These are phyloP conservation scores for Coptotermes formosanus DNA, from an alignment of 1,140 invertebrate species.

Conservation along the genomic window DNA sequence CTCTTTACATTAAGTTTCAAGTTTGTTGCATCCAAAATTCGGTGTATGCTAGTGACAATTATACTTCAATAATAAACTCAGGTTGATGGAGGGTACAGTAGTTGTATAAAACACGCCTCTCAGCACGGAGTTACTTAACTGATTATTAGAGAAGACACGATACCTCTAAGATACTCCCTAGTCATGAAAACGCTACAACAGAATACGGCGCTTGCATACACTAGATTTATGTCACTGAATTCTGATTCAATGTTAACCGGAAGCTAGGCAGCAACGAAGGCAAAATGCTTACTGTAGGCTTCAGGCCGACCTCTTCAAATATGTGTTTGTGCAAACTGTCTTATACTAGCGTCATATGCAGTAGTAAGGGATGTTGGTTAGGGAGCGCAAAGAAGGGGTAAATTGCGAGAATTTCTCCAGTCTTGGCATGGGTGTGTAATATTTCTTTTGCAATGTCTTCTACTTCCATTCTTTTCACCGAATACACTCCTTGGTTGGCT, in stretches of 20 bases:
- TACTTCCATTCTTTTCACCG: slow-evolving; percentile 24
- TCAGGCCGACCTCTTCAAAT: neutral
- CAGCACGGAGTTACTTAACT: no score
- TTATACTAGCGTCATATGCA: neutral
- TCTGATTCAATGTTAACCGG: neutral
- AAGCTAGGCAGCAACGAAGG: neutral
- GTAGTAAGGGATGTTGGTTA: neutral
- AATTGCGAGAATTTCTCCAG: slow-evolving; percentile 4
- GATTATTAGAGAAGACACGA: no score
- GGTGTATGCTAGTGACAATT: no score
- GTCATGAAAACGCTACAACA: neutral
- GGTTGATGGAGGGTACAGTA: no score
- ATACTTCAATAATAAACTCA: no score
- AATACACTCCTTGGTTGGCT: neutral
- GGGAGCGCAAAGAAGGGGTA: neutral
- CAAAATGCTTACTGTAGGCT: neutral
- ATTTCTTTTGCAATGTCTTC: slow-evolving; percentile 24
- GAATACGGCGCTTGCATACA: neutral
- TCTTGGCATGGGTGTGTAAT: slow-evolving; percentile 22
- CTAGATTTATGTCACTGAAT: neutral
- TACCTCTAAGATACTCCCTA: no score
- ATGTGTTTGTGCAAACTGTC: neutral
- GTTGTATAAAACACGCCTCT: no score
- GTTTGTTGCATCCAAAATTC: no score
- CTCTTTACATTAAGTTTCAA: no score